Conservation (phyloP, 2,113 vertebrate genomes). For the Noturus placidus region DNA sequence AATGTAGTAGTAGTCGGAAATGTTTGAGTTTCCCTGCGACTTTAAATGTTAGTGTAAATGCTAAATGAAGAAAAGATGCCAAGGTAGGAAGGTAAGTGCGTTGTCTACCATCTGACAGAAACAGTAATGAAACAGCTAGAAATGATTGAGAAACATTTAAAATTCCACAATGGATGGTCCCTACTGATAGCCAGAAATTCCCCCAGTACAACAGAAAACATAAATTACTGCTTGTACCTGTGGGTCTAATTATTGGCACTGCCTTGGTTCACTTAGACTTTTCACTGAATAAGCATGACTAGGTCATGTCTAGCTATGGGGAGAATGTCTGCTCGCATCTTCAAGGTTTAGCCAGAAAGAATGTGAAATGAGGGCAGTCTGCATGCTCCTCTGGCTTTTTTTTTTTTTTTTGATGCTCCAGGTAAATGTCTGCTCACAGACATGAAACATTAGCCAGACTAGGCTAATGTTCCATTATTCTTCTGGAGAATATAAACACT, state of each 20-base stretch:
- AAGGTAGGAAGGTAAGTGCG: neutral
- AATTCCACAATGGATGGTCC: constrained; percentile 22
- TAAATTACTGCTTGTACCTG: constrained; percentile 35
- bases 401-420: constrained; percentile 12
- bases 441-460: constrained; percentile 26
- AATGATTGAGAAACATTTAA: constrained; percentile 32
- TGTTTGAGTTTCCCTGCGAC: neutral
- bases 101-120: neutral
- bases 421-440: constrained; percentile 1
- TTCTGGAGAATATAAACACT: constrained; percentile 15
- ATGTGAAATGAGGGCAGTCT: constrained; percentile 15
- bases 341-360: constrained; percentile 40
- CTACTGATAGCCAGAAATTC: constrained; percentile 12
- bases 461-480: constrained; percentile 35
- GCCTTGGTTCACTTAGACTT: constrained; percentile 39
- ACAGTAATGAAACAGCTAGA: neutral
- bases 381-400: constrained; percentile 14
- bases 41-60: neutral
- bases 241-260: constrained; percentile 36
- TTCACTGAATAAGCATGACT: constrained; percentile 55
- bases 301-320: constrained; percentile 27
- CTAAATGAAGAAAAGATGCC: constrained; percentile 50
- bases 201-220: constrained; percentile 42
- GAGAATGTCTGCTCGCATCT: constrained; percentile 22
- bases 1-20: neutral